Evolutionary conservation across 2,888 invertebrate species (phyloP).

Genomic region (Chymomyza caudatula): DNA sequence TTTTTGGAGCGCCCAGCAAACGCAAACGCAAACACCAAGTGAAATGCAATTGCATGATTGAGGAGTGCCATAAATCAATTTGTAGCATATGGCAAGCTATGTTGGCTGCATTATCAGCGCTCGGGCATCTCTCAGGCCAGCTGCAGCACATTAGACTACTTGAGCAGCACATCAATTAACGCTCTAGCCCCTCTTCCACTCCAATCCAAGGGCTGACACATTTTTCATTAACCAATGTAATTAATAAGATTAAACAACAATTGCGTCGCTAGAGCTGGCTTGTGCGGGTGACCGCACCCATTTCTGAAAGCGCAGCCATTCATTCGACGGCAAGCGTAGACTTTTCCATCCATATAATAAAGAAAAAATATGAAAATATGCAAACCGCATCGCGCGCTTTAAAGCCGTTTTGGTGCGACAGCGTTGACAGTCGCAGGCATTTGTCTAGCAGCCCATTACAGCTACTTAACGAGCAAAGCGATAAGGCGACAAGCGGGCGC

Average conservation of each 20-base stretch:
- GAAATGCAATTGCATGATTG: not conserved
- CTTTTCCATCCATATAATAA: slow-evolving; percentile 21
- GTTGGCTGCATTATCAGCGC: not conserved
- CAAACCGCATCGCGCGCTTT: slow-evolving; percentile 63
- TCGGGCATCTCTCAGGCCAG: not conserved
- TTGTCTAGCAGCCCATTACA: slow-evolving; percentile 29
- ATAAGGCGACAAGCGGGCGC: slow-evolving; percentile 23
- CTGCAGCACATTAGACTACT: slow-evolving; percentile 24
- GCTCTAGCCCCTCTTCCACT: slow-evolving; percentile 34
- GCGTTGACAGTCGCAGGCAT: slow-evolving; percentile 41
- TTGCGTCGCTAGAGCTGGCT: slow-evolving; percentile 47
- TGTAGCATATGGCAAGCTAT: not conserved
- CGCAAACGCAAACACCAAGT: not conserved
- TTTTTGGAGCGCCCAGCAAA: slow-evolving; percentile 9
- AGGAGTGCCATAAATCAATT: not conserved
- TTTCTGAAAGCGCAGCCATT: slow-evolving; percentile 16
- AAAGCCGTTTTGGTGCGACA: slow-evolving; percentile 17
- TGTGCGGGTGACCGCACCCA: slow-evolving; percentile 64
- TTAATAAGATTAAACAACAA: slow-evolving; percentile 71
- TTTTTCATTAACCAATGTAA: slow-evolving; percentile 65
- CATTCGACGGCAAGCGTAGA: not conserved
- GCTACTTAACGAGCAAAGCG: slow-evolving; percentile 36
- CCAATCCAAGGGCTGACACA: not conserved
- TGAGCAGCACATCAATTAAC: slow-evolving; percentile 56
- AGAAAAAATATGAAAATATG: slow-evolving; percentile 65